Evolutionary conservation across 2,888 invertebrate species (phyloP), one percentile per base, ranked within the genome.

Genomic region (Zygogramma bicolorata): DNA sequence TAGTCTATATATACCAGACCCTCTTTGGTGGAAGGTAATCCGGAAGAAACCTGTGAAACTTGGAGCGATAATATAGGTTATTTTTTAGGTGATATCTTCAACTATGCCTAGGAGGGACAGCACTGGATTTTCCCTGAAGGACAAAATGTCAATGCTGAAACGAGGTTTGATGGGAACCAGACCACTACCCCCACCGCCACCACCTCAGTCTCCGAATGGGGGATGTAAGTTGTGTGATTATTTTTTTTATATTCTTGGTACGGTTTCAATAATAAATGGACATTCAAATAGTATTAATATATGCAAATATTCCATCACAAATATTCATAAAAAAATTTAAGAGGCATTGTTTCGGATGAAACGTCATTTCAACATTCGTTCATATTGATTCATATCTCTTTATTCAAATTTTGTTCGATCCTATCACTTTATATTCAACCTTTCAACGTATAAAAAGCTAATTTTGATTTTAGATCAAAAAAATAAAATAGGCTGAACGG

Each of bases 141-240:
- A 89, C 75, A 89, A 88, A 78, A 87, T 89, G 85, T 88, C 88
- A 8, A 89, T 86, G 77, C 83, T 89, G 59, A 88, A 88, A 77
- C 84, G 85, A 38, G 77, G 77, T 15, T 40, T 75, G 15, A 84
- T 88, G 83, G 87, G 86, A 49, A 87, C 87, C 74, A 85, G 91
- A 59, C 91, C 91, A 6, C 82, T 91, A 72, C 91, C 91, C 15
- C 89, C 90, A 10, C 88, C 90, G 38, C 91, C 91, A n/a, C 53
- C 53, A 53, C 22, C 46, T 42, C 73, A 73, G 6, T 76, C 81
- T 6, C 77, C 78, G 22, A 78, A 66, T 68, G 75, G 77, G 34
- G 72, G 79, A 46, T 77, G 81, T 81, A 78, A 80, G 79, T 73
- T 59, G n/a, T 29, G 31, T 13, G 10, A 15, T 38, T 22, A 34